A percentile compares a stretch with the other conserved stretches of the same genome.
Conservation (phyloP, 2,113 vertebrate genomes). For the Bujurquina vittata region DNA sequence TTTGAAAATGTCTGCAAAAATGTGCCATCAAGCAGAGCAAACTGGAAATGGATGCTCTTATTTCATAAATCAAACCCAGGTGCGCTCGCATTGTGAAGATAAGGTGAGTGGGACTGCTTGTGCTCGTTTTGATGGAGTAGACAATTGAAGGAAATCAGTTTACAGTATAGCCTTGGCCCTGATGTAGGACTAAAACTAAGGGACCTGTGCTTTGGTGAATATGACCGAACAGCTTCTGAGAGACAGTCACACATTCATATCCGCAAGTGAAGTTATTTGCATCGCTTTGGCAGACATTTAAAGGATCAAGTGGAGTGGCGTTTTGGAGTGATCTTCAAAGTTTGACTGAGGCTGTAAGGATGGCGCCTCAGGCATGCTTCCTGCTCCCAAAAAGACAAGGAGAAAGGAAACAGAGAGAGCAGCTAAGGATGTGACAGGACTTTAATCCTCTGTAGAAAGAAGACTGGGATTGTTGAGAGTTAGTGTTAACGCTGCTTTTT, state of each 20-base stretch:
- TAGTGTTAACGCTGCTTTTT: neutral
- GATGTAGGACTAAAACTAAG: neutral
- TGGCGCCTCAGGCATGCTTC: neutral
- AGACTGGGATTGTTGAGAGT: neutral
- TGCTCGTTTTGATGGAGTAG: neutral
- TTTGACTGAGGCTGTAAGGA: neutral
- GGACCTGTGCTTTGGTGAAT: neutral
- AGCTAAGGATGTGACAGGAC: neutral
- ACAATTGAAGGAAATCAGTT: neutral
- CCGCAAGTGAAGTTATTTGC: neutral
- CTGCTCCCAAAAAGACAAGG: neutral
- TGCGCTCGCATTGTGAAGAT: neutral
- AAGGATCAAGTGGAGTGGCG: neutral
- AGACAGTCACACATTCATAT: neutral
- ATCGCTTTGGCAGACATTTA: neutral
- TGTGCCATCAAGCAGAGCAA: neutral
- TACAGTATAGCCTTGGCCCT: neutral
- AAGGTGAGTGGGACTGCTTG: neutral
- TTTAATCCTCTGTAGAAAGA: neutral
- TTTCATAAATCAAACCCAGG: neutral
- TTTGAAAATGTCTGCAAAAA: neutral
- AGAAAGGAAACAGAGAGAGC: neutral
- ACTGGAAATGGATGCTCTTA: neutral
- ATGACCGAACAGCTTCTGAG: neutral
- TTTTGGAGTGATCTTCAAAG: conserved; percentile 23